phyloP scores from a whole-genome alignment of 1,140 invertebrate species.

The Laupala kohalensis region DNA sequence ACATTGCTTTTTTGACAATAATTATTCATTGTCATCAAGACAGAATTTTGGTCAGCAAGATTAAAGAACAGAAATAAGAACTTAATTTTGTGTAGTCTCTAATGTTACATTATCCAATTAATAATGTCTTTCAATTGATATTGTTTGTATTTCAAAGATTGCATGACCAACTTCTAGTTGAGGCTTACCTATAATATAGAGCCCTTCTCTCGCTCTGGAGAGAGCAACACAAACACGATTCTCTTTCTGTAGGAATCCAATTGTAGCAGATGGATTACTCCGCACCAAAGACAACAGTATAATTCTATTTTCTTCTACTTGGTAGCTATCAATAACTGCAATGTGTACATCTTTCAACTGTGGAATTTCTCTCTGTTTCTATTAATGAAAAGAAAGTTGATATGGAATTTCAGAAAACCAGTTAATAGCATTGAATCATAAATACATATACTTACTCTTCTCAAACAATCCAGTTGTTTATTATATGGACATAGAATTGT shows the following conservation, averaged over 20 bases:
- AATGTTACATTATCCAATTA: neutral
- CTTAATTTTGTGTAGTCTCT: neutral
- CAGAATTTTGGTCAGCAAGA: no score
- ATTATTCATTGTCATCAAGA: no score
- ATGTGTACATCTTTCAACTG: conserved; percentile 25
- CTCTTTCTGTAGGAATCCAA: conserved; percentile 61
- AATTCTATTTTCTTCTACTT: conserved; percentile 77
- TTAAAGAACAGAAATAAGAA: conserved; percentile 31
- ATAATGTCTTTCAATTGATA: neutral
- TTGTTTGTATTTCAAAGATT: neutral
- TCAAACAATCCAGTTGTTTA: no score
- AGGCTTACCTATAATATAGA: conserved; percentile 47
- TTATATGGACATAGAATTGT: no score
- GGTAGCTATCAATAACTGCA: conserved; percentile 65
- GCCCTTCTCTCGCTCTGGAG: conserved; percentile 62
- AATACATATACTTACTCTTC: no score
- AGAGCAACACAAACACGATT: conserved; percentile 76
- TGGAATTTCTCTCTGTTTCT: neutral
- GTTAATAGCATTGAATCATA: no score
- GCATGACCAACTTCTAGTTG: conserved; percentile 6
- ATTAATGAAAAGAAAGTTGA: neutral
- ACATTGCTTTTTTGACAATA: no score
- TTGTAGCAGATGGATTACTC: conserved; percentile 48
- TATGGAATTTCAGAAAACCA: no score
- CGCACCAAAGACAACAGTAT: conserved; percentile 71